A percentile compares a stretch with the other conserved stretches of the same genome.
Conservation (phyloP, 2,888 invertebrate species). For the Leptinotarsa rubiginosa region DNA sequence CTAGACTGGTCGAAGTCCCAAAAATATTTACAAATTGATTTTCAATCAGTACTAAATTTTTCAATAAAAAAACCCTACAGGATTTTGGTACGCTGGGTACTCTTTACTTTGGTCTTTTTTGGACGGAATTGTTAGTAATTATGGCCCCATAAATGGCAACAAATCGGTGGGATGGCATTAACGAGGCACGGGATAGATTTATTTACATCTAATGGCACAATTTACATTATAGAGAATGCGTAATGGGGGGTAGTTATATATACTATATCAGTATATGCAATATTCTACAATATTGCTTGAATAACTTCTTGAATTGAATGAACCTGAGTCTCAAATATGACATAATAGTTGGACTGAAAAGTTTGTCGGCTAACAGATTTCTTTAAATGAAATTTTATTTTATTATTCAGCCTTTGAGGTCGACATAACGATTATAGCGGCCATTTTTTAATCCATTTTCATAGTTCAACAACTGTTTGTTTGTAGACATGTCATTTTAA, state of each 20-base stretch:
- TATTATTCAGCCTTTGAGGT: no score
- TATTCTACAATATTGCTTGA: no score
- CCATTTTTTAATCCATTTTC: no score
- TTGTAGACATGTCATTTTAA: no score
- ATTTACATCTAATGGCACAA: slow-evolving; percentile 42
- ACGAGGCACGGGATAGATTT: slow-evolving; percentile 46
- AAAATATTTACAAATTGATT: slow-evolving; percentile 33
- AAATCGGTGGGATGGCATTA: slow-evolving; percentile 48
- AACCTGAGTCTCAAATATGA: no score
- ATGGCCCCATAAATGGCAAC: slow-evolving; percentile 45
- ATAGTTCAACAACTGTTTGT: no score
- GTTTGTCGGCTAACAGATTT: no score
- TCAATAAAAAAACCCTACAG: slow-evolving; percentile 1
- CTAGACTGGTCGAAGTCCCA: slow-evolving; percentile 44
- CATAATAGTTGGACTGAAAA: no score
- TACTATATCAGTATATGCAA: neutral
- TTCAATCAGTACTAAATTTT: slow-evolving; percentile 18
- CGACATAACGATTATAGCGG: no score
- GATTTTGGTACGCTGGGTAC: slow-evolving; percentile 30
- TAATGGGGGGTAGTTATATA: neutral
- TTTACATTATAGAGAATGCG: slow-evolving; percentile 14
- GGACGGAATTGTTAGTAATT: slow-evolving; percentile 48
- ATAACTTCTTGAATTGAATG: no score
- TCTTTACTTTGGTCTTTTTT: slow-evolving; percentile 51
- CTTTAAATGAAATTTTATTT: no score